A percentile compares a stretch with the other conserved stretches of the same genome.
These are phyloP conservation scores for Nephrotoma flavescens DNA, from an alignment of 2,888 invertebrate genomes.

Conservation along the genomic window DNA sequence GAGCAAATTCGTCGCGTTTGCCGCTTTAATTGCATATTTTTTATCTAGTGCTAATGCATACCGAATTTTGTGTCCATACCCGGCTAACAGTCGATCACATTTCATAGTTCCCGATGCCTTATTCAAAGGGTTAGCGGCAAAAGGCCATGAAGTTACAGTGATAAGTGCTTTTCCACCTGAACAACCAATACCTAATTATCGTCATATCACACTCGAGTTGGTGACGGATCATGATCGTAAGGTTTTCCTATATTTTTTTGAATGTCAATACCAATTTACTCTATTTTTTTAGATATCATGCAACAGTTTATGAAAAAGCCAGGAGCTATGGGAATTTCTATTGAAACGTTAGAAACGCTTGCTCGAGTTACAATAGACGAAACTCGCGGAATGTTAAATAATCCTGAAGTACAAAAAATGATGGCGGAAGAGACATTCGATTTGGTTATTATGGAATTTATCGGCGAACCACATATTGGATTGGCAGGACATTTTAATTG, in stretches of 20 bases:
- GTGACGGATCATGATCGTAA: not conserved
- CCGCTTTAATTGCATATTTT: not conserved
- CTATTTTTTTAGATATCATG: not conserved
- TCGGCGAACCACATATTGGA: not conserved
- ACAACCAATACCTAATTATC: not conserved
- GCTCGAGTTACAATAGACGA: not conserved
- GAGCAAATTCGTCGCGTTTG: not conserved
- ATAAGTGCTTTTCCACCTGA: not conserved
- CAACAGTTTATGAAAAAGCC: not conserved
- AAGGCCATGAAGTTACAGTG: not conserved
- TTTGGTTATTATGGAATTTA: not conserved
- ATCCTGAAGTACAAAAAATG: not conserved
- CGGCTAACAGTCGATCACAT: not conserved
- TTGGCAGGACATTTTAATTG: constrained; percentile 19
- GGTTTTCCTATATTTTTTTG: not conserved
- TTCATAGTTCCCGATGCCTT: not conserved
- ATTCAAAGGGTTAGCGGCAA: not conserved
- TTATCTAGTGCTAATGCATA: not conserved
- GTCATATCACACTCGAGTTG: not conserved
- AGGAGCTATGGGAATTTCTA: not conserved
- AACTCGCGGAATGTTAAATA: not conserved
- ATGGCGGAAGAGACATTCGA: not conserved
- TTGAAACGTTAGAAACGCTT: not conserved
- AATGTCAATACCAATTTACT: too few species aligned
- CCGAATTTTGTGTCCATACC: not conserved